These are phyloP conservation scores for Drosophila diplacantha DNA, from an alignment of 2,888 invertebrate species.

Conservation along the genomic window DNA sequence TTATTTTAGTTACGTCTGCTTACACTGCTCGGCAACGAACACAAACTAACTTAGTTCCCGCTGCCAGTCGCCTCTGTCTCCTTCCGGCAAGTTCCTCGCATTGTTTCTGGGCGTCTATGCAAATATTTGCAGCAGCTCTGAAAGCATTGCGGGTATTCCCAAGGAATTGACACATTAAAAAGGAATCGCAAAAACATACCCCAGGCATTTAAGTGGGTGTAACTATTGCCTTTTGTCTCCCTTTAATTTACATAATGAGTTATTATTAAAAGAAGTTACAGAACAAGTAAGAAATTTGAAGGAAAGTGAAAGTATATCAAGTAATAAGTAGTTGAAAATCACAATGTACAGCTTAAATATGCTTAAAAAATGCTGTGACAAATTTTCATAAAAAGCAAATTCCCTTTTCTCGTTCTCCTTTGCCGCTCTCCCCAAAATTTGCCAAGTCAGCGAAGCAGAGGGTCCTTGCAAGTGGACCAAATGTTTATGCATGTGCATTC, in stretches of 20 bases:
- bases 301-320: not conserved
- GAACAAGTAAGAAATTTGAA: not conserved
- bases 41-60: conserved; percentile 16
- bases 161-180: conserved; percentile 4
- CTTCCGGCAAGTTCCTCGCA: conserved; percentile 14
- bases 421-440: not conserved
- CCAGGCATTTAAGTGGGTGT: not conserved
- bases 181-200: not conserved
- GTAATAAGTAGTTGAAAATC: not conserved
- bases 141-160: conserved; percentile 1
- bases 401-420: not conserved
- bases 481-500: conserved; percentile 23
- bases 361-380: not conserved
- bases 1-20: conserved; percentile 18
- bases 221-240: not conserved
- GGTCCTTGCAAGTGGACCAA: conserved; percentile 13
- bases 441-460: conserved; percentile 9
- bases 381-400: not conserved
- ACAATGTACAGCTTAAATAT: not conserved
- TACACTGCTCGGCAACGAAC: conserved; percentile 4
- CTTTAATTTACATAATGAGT: not conserved
- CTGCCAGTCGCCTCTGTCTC: conserved; percentile 1
- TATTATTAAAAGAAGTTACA: not conserved
- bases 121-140: conserved; percentile 16
- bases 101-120: conserved; percentile 23